Conservation (phyloP, 2,113 vertebrate species). For the Cyrtonyx montezumae region DNA sequence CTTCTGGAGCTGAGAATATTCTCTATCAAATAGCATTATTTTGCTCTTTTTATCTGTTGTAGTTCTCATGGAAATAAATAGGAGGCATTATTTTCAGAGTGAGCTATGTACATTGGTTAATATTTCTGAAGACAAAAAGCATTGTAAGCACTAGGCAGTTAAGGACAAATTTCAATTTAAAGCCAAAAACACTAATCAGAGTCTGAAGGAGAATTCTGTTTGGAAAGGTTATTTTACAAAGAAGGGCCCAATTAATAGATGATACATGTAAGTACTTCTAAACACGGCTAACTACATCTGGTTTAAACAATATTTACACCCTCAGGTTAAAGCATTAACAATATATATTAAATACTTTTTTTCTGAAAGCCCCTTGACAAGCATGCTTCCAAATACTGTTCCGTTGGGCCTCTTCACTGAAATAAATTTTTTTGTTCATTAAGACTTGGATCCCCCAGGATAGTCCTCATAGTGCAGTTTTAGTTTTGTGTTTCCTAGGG, state of each 20-base stretch:
- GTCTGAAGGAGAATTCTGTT: background rate
- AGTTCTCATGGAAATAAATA: background rate
- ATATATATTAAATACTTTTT: background rate
- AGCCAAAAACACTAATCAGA: background rate
- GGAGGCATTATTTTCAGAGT: background rate
- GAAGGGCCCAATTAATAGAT: background rate
- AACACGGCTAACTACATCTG: background rate
- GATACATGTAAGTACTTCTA: background rate
- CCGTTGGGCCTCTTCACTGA: background rate
- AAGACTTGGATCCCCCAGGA: background rate
- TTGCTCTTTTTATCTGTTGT: background rate
- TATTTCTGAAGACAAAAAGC: background rate
- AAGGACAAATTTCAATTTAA: background rate
- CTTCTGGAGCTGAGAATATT: no score
- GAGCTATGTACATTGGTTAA: background rate
- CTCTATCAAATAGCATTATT: no score
- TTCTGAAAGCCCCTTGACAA: background rate
- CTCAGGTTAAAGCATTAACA: background rate
- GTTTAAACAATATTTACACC: background rate
- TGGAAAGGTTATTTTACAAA: background rate
- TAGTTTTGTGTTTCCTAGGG: background rate
- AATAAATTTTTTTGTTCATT: background rate
- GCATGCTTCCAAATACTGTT: background rate
- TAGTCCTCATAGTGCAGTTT: background rate
- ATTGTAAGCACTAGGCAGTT: background rate